phyloP scores from a whole-genome alignment of 2,888 invertebrate species.

The Microplitis manilae region DNA sequence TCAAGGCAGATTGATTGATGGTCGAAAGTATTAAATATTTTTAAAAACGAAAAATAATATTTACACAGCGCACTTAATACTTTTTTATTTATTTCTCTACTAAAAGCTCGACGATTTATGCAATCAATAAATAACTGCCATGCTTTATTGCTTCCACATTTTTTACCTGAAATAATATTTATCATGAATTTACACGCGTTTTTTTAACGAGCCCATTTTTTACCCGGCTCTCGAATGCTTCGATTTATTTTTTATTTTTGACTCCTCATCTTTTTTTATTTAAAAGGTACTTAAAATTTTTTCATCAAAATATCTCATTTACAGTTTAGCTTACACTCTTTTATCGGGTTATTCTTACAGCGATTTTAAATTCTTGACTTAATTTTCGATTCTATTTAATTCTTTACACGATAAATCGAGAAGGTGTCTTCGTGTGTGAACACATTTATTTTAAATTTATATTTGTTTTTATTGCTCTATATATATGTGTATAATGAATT shows the following conservation, averaged over 20 bases:
- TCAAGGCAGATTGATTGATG: not conserved
- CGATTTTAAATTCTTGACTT: not conserved
- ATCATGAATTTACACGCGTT: slow-evolving; percentile 3
- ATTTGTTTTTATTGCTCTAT: too few relatives aligned
- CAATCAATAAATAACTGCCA: slow-evolving; percentile 2
- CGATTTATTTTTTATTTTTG: not conserved
- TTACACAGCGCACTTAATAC: not conserved
- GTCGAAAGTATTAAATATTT: not conserved
- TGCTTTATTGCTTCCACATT: not conserved
- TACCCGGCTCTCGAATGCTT: not conserved
- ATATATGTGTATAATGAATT: too few relatives aligned
- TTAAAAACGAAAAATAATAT: not conserved
- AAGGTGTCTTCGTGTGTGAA: too few relatives aligned
- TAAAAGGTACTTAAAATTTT: not conserved
- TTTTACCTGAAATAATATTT: slow-evolving; percentile 6
- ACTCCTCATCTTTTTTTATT: not conserved
- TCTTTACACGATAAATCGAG: not conserved
- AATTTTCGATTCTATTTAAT: not conserved
- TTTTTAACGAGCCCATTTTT: not conserved
- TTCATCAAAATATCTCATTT: not conserved
- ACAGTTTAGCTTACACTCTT: not conserved
- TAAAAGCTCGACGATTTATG: slow-evolving; percentile 37
- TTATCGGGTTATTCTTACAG: not conserved
- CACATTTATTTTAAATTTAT: too few relatives aligned
- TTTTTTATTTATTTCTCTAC: slow-evolving; percentile 31